Percentiles rank a stretch among this genome's conserved stretches.
phyloP scores from a whole-genome alignment of 2,113 vertebrate genomes.

The Petroica traversi region DNA sequence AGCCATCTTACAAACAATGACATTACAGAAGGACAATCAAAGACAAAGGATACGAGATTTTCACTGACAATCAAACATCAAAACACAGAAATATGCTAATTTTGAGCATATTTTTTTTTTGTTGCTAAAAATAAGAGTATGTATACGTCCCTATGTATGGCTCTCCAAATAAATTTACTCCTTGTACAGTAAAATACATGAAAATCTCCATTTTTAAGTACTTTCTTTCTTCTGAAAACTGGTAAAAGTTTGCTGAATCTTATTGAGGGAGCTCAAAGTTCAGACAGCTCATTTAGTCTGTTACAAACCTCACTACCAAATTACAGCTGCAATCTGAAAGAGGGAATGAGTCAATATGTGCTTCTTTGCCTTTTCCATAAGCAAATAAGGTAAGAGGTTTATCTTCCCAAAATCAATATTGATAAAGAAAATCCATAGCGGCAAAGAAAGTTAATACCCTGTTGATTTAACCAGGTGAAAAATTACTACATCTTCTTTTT shows the following conservation, averaged over 20 bases:
- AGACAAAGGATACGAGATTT: neutral
- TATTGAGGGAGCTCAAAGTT: neutral
- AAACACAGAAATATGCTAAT: neutral
- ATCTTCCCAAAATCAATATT: neutral
- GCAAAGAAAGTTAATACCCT: neutral
- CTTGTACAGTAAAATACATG: neutral
- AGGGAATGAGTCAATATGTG: neutral
- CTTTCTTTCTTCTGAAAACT: neutral
- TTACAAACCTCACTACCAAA: neutral
- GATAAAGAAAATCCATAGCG: neutral
- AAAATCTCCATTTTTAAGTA: neutral
- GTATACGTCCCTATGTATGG: accelerated
- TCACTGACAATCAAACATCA: neutral
- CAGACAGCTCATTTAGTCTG: neutral
- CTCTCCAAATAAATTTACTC: neutral
- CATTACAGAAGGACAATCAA: neutral
- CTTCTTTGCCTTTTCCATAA: neutral
- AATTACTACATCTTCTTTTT: neutral
- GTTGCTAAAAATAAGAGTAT: neutral
- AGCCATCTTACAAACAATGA: neutral
- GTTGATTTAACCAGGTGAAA: neutral
- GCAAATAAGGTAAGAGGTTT: neutral
- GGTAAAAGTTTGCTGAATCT: neutral
- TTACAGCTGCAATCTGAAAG: neutral
- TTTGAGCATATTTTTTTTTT: neutral